Percentiles rank a stretch among this genome's conserved stretches.
These are phyloP conservation scores for Lochmaea crataegi DNA, from an alignment of 2,888 invertebrate genomes.

Conservation along the genomic window DNA sequence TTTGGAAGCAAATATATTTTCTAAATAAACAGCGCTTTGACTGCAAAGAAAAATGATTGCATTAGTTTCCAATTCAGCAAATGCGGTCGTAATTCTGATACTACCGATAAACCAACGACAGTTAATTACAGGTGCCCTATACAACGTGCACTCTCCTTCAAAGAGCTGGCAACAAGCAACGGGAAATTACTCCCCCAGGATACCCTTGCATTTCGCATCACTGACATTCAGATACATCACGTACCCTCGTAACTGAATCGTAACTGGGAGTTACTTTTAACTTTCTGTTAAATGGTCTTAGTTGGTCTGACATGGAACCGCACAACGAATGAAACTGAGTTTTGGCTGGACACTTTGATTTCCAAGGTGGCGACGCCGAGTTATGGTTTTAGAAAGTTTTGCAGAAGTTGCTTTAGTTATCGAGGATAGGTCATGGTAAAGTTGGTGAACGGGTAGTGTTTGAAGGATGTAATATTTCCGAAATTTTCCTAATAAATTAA, in stretches of 20 bases:
- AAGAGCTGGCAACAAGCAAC: slow-evolving; percentile 20
- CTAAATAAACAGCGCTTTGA: too few species aligned
- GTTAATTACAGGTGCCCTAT: slow-evolving; percentile 25
- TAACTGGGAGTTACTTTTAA: slow-evolving; percentile 52
- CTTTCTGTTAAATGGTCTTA: slow-evolving; percentile 53
- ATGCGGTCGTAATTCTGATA: background rate
- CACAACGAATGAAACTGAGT: slow-evolving; percentile 8
- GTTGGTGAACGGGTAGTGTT: too few species aligned
- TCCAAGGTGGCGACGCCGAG: slow-evolving; percentile 21
- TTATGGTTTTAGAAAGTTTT: slow-evolving; percentile 16
- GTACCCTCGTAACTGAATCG: slow-evolving; percentile 46
- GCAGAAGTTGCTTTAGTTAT: background rate
- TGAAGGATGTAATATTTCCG: too few species aligned
- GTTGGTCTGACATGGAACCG: slow-evolving; percentile 40
- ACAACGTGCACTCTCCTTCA: slow-evolving; percentile 17
- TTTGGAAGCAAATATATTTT: too few species aligned
- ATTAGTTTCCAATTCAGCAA: background rate
- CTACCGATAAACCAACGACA: slow-evolving; percentile 21
- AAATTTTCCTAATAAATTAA: too few species aligned
- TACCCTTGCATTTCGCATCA: slow-evolving; percentile 44
- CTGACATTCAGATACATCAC: slow-evolving; percentile 53
- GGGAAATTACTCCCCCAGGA: slow-evolving; percentile 41
- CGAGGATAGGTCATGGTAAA: background rate
- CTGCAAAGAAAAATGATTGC: background rate
- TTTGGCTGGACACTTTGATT: slow-evolving; percentile 20